Conservation (phyloP, 2,113 vertebrate species). For the Scatophagus argus region DNA sequence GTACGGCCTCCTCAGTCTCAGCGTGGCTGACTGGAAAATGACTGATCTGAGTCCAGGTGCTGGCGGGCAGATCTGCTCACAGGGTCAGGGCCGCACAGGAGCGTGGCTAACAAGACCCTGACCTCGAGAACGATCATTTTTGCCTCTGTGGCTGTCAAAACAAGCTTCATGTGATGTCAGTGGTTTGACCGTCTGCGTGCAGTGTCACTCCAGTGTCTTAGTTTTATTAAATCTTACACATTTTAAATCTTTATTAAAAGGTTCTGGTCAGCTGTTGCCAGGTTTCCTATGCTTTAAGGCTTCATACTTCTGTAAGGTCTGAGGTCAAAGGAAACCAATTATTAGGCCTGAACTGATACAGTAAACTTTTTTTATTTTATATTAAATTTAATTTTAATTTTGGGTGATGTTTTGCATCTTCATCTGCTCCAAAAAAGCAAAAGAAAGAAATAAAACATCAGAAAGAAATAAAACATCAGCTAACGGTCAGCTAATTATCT, state of each 20-base stretch:
- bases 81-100: constrained; percentile 36
- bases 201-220: background rate
- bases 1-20: constrained; percentile 12
- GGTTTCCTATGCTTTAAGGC: background rate
- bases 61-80: constrained; percentile 24
- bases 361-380: too few relatives aligned
- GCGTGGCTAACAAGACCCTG: constrained; percentile 43
- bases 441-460: too few relatives aligned
- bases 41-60: constrained; percentile 27
- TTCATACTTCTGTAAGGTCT: background rate
- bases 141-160: constrained; percentile 33
- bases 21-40: constrained; percentile 21
- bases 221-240: background rate
- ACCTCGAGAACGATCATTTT: constrained; percentile 40
- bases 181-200: background rate
- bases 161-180: constrained; percentile 14
- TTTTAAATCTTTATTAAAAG: background rate
- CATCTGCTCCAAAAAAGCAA: too few relatives aligned
- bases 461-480: too few relatives aligned
- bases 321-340: background rate
- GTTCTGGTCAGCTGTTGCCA: background rate
- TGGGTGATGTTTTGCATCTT: too few relatives aligned
- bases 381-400: too few relatives aligned
- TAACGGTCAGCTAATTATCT: too few relatives aligned
- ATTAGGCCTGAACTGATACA: too few relatives aligned